Percentiles rank a stretch among this genome's conserved stretches.
Conservation (phyloP, 2,797 vertebrate genomes). For the Haliaeetus vocifer region DNA sequence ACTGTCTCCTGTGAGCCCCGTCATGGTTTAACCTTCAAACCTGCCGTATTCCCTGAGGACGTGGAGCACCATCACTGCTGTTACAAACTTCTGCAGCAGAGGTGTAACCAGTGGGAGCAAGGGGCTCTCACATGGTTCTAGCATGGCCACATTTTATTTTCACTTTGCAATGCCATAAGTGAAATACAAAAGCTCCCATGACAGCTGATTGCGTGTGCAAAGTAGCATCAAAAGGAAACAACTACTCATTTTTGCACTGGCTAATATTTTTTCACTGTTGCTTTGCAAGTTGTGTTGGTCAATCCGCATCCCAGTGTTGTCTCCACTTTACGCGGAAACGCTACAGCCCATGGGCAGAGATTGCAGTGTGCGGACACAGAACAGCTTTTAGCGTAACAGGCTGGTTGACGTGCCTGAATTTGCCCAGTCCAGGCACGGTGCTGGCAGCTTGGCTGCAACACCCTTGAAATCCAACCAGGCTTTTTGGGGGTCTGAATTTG, state of each 20-base stretch:
- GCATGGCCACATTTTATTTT: not conserved
- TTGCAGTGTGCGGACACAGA: too few relatives aligned
- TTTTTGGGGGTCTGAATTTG: not conserved
- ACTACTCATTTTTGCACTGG: not conserved
- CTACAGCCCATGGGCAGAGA: not conserved
- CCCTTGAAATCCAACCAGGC: not conserved
- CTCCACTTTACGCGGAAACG: rapidly evolving
- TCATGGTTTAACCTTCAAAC: not conserved
- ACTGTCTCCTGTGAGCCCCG: not conserved
- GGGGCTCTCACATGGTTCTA: not conserved
- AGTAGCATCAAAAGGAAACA: not conserved
- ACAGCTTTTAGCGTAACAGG: rapidly evolving
- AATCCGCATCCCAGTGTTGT: not conserved
- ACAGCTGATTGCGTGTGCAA: not conserved
- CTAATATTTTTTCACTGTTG: not conserved
- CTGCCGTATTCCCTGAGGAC: not conserved
- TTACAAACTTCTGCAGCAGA: not conserved
- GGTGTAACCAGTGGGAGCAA: not conserved
- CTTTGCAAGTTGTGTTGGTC: not conserved
- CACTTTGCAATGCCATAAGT: not conserved
- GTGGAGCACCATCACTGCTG: not conserved
- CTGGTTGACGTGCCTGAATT: not conserved
- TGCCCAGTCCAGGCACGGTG: not conserved
- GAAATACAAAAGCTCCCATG: not conserved
- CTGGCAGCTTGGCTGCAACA: not conserved